Evolutionary conservation across 2,888 invertebrate species (phyloP), one percentile per base, ranked within the genome.

Genomic region (Xestia xanthographa): DNA sequence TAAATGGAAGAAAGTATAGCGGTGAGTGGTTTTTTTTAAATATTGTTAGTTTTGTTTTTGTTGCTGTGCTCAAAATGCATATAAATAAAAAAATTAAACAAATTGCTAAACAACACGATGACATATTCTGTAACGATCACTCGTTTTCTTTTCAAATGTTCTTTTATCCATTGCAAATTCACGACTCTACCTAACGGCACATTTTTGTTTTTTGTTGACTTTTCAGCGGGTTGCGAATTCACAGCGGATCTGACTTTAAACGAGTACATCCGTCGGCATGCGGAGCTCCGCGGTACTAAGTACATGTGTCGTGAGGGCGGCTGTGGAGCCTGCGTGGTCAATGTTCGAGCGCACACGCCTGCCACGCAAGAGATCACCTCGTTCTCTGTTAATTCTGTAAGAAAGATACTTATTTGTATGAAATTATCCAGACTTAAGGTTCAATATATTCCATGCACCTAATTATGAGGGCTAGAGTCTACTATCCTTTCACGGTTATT

Each of bases 311-410:
- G 48, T 43, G 98, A 98, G 90, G 98, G 98, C 8, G 98, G 98
- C 2, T 98, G 98, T 86, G 98, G 98, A 0, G 95, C 96, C 11
- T 98, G 98, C 85, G 93, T 97, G n/a, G 86, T 86, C 60, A 62
- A 75, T 41, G 84, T 86, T 0, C 74, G 76, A 17, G 53, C 80
- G 3, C 60, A 66, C 1, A 29, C 66, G 17, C 60, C 82, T 6
- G 60, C 6, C 41, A 71, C 78, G 5, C 60, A 63, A 26, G 85
- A 86, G 41, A 66, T 72, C 11, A 38, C 58, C 34, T 62, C 62
- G 2, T 86, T 83, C 60, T 85, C 85, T 22, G 85, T 86, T 48
- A 85, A 85, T 68, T 83, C 85, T 53, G 83, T 86, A 72, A 75
- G 72, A 14, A 38, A 2, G 17, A 29, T 56, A 56, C 26, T 17